A percentile compares a stretch with the other conserved stretches of the same genome.
These are phyloP conservation scores for Liopterus haemorrhoidalis DNA, from an alignment of 2,888 invertebrate genomes.

Conservation along the genomic window DNA sequence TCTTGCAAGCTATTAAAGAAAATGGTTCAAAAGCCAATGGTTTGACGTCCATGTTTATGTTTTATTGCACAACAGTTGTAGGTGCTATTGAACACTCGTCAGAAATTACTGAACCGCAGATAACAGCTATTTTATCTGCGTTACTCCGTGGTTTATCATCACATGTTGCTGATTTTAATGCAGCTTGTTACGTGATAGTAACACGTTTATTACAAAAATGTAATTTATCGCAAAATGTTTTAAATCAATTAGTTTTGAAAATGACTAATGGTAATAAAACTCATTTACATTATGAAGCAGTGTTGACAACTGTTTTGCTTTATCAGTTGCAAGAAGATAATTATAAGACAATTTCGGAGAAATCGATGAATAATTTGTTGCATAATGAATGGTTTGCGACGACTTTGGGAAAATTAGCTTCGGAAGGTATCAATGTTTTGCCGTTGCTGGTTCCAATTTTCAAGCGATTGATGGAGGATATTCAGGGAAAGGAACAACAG, in stretches of 20 bases:
- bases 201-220: constrained; percentile 64
- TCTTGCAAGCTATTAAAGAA: constrained; percentile 53
- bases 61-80: constrained; percentile 70
- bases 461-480: constrained; percentile 48
- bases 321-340: constrained; percentile 59
- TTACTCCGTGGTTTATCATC: constrained; percentile 68
- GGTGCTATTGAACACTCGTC: constrained; percentile 60
- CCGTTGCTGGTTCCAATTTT: constrained; percentile 56
- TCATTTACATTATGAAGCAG: constrained; percentile 56
- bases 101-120: constrained; percentile 55
- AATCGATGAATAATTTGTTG: constrained; percentile 50
- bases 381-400: constrained; percentile 47
- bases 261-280: constrained; percentile 49
- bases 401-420: constrained; percentile 51
- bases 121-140: constrained; percentile 64
- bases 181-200: constrained; percentile 67
- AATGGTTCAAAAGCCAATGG: constrained; percentile 54
- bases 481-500: constrained; percentile 48
- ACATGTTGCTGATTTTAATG: constrained; percentile 61
- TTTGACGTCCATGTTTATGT: constrained; percentile 68
- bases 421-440: constrained; percentile 51
- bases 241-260: constrained; percentile 57
- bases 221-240: constrained; percentile 51
- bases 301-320: constrained; percentile 62
- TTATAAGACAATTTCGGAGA: constrained; percentile 48